Evolutionary conservation across 2,797 vertebrate species (phyloP).

Genomic region (Ammospiza maritima): DNA sequence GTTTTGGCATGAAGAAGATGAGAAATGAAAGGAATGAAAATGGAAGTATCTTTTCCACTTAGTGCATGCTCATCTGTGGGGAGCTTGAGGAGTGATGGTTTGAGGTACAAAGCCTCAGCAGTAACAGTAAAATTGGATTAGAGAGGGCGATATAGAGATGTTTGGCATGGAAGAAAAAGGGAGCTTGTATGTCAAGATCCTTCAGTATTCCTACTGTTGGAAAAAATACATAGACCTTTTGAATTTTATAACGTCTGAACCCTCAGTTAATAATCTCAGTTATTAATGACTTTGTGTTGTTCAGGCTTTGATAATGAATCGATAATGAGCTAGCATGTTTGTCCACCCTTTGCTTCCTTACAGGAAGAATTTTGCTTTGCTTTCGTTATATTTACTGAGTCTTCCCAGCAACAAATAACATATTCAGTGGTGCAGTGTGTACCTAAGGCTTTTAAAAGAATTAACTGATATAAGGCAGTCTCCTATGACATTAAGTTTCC

Average conservation of each 20-base stretch:
- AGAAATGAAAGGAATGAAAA: not conserved
- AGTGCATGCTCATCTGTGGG: not conserved
- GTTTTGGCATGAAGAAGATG: not conserved
- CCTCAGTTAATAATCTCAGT: not conserved
- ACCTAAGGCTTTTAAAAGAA: not conserved
- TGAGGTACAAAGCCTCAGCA: not conserved
- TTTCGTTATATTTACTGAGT: not conserved
- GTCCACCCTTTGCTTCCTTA: not conserved
- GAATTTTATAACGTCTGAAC: not conserved
- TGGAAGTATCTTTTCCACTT: not conserved
- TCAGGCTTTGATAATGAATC: not conserved
- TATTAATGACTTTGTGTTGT: not conserved
- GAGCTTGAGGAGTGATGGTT: not conserved
- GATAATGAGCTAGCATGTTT: not conserved
- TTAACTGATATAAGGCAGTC: not conserved
- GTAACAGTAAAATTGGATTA: not conserved
- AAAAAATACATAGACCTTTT: not conserved
- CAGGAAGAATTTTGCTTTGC: not conserved
- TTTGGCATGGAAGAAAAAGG: not conserved
- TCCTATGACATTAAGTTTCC: not conserved
- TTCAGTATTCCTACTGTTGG: not conserved
- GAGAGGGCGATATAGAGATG: not conserved
- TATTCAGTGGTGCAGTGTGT: not conserved
- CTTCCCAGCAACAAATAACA: not conserved
- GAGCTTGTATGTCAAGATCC: not conserved